Evolutionary conservation across 2,888 invertebrate species (phyloP).

Genomic region (Caenorhabditis sp.): DNA sequence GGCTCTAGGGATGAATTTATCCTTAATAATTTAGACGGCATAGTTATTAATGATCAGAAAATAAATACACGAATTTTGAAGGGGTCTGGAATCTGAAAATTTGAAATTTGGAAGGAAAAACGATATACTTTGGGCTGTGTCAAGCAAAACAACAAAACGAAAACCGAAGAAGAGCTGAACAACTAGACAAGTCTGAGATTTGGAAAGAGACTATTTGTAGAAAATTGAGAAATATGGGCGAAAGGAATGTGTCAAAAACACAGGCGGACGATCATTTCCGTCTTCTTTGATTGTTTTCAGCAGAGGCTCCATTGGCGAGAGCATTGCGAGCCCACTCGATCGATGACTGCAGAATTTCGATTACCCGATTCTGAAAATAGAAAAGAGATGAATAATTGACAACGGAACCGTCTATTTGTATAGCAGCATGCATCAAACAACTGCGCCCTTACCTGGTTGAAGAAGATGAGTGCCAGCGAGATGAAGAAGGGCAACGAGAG

Average conservation of each 20-base stretch:
- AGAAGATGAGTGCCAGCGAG: slow-evolving; percentile 58
- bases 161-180: not conserved
- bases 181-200: slow-evolving; percentile 4
- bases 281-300: slow-evolving; percentile 26
- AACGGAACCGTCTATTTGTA: too few species aligned
- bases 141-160: not conserved
- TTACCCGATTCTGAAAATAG: slow-evolving; percentile 41
- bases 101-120: too few species aligned
- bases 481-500: slow-evolving; percentile 65
- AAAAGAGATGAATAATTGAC: not conserved
- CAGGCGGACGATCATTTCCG: slow-evolving; percentile 20
- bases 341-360: slow-evolving; percentile 31
- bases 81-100: not conserved
- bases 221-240: slow-evolving; percentile 2
- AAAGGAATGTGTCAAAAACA: slow-evolving; percentile 17
- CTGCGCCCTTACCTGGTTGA: slow-evolving; percentile 56
- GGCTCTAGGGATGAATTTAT: too few species aligned
- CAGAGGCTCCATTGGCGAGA: not conserved
- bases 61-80: not conserved
- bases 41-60: too few species aligned
- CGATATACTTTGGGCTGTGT: too few species aligned
- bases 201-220: not conserved
- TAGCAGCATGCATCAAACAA: slow-evolving; percentile 1
- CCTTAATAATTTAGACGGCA: too few species aligned
- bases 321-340: slow-evolving; percentile 21